Base-by-base conservation (phyloP, 2,888 invertebrate species). In the Nemotelus nigrinus region DNA sequence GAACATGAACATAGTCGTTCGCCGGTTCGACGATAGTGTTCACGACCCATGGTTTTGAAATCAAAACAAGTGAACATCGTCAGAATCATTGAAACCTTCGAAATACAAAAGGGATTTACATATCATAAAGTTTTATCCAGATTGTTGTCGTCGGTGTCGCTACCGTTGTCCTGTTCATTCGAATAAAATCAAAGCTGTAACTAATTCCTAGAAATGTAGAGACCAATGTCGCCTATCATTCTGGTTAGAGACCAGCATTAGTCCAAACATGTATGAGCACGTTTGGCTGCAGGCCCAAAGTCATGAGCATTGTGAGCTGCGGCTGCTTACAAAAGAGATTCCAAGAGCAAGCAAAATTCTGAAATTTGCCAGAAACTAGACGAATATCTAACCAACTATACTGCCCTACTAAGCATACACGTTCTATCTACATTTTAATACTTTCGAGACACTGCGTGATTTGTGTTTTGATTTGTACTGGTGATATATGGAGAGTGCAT, bases 171-270 rank as follows among this genome's bases (percentile, higher is more conserved):
- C 25, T 25, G 25, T 25, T 25, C 25, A 25, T 25, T 25, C 10
- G 47, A 65, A 71, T 71, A 71, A 71, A 55, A 71, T 71, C 71
- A 71, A 71, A 71, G 57, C 71, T 71, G 71, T 71, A 71, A 71
- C 71, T 71, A 71, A 71, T 71, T 71, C 71, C 71, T 43, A 55
- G 55, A 55, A 55, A 71, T 44, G 63, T 25, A 25, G 25, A 25
- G 25, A 25, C 25, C 25, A 25, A 25, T 25, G 25, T 25, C 25
- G 25, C 25, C 25, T 25, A 25, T 25, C 25, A 25, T 25, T 25
- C 25, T 25, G 63, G 63, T 63, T 63, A 63, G 39, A 39, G 50
- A 7, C 50, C 50, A 7, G 50, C 50, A 50, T 8, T 50, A 50
- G 50, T 50, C 50, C 8, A 8, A 50, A 50, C 5, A 50, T 50